Base-by-base conservation (phyloP, 2,888 invertebrate species). In the Nymphalis polychloros region DNA sequence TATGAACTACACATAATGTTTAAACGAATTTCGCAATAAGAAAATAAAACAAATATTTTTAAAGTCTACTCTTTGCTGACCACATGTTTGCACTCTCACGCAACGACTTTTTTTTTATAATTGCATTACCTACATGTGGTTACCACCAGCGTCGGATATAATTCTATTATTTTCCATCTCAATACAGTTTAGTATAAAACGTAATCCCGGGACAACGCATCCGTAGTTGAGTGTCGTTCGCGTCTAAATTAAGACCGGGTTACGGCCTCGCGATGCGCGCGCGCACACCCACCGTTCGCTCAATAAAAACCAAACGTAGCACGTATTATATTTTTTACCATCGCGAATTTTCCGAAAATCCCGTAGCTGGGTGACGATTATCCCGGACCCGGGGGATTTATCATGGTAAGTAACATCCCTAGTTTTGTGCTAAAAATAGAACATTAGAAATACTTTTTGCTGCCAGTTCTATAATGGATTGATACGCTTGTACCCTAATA, bases 161-260 rank as follows among this genome's bases (percentile, higher is more conserved):
- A 78, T 80, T 79, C 75, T 79, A 76, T 79, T 80, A 78, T 77
- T 75, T 78, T 77, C 70, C 61, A 66, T 62, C 62, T 68, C 52
- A 64, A 69, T 71, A 71, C 78, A 75, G 73, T 70, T 64, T 75
- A 76, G 83, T 89, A 88, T 89, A 89, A 84, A 87, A 84, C 81
- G 60, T 80, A 76, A 80, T 82, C 86, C 87, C 87, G 88, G 84
- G 85, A 81, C 85, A 81, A 80, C 71, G 78, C 80, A 79, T 81
- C 81, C 73, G 79, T 84, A 89, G 89, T 88, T 77, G 80, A 76
- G 78, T 77, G 79, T 80, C 79, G 88, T 85, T 84, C 85, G 87
- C 83, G 72, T 90, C 92, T 92, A 92, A 82, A 90, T 91, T 89
- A 91, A 91, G 91, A 91, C 81, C 87, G 84, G 81, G 84, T 83